phyloP scores from a whole-genome alignment of 2,888 invertebrate genomes.

The Piscicola geometra region DNA sequence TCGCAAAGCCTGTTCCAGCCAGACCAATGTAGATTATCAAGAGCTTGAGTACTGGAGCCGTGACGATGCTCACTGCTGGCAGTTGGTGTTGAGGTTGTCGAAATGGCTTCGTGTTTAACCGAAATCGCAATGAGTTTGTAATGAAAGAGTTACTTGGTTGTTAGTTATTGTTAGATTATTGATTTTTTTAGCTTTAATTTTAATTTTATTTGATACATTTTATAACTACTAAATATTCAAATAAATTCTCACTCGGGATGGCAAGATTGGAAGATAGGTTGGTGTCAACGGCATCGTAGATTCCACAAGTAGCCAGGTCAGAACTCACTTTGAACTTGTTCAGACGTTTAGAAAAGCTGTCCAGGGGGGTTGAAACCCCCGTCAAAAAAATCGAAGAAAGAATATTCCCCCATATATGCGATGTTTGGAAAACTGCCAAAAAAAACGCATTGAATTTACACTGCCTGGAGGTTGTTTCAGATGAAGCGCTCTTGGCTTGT shows the following conservation, averaged over 20 bases:
- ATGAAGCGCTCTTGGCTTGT: constrained; percentile 44
- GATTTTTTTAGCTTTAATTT: too few species aligned
- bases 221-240: not conserved
- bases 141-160: too few species aligned
- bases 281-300: constrained; percentile 40
- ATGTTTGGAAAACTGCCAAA: constrained; percentile 54
- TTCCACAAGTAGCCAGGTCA: constrained; percentile 37
- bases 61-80: constrained; percentile 36
- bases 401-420: constrained; percentile 55
- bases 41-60: constrained; percentile 45
- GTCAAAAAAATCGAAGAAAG: constrained; percentile 51
- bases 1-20: constrained; percentile 50
- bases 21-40: constrained; percentile 52
- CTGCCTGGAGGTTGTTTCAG: constrained; percentile 50
- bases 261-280: not conserved
- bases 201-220: too few species aligned
- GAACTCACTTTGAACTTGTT: not conserved
- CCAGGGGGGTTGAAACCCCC: not conserved
- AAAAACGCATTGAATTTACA: constrained; percentile 54
- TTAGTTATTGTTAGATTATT: too few species aligned
- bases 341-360: not conserved
- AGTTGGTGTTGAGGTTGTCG: too few species aligned
- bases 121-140: too few species aligned
- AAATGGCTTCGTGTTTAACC: too few species aligned
- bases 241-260: not conserved